Evolutionary conservation across 2,113 vertebrate genomes (phyloP).

Genomic region (Chlorodrepanis virens): DNA sequence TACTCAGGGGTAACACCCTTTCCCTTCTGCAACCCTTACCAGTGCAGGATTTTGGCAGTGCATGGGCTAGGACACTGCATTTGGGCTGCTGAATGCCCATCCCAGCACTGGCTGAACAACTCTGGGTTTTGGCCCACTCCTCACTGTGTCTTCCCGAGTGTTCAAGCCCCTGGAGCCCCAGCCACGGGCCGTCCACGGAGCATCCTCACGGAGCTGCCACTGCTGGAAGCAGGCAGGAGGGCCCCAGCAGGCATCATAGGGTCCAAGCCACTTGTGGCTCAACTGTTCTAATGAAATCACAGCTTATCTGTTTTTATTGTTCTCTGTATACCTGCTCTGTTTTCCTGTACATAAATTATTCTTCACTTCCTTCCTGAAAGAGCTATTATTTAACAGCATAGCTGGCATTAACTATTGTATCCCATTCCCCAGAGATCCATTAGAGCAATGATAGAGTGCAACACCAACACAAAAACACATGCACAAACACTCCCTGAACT

Average conservation of each 20-base stretch:
- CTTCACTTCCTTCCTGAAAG: constrained; percentile 49
- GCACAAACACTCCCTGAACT: neutral
- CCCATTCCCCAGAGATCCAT: constrained; percentile 9
- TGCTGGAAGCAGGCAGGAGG: neutral
- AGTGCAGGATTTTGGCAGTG: neutral
- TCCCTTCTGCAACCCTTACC: neutral
- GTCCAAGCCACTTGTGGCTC: neutral
- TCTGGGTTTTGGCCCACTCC: rapidly evolving
- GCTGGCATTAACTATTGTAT: neutral
- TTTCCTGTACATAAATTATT: constrained; percentile 56
- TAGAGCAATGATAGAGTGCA: constrained; percentile 8
- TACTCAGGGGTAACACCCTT: neutral
- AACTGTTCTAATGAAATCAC: constrained; percentile 6
- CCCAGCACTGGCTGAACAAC: neutral
- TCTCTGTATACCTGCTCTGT: constrained; percentile 3
- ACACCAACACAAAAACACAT: neutral
- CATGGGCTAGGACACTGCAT: neutral
- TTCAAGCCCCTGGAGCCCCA: neutral
- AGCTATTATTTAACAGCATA: constrained; percentile 42
- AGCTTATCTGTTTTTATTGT: constrained; percentile 20
- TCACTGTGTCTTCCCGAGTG: rapidly evolving
- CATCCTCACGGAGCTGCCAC: neutral
- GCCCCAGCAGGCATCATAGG: neutral
- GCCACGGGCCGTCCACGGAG: neutral
- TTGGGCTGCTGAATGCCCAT: neutral